A percentile compares a stretch with the other conserved stretches of the same genome.
Conservation (phyloP, 2,113 vertebrate species). For the Strix aluco region DNA sequence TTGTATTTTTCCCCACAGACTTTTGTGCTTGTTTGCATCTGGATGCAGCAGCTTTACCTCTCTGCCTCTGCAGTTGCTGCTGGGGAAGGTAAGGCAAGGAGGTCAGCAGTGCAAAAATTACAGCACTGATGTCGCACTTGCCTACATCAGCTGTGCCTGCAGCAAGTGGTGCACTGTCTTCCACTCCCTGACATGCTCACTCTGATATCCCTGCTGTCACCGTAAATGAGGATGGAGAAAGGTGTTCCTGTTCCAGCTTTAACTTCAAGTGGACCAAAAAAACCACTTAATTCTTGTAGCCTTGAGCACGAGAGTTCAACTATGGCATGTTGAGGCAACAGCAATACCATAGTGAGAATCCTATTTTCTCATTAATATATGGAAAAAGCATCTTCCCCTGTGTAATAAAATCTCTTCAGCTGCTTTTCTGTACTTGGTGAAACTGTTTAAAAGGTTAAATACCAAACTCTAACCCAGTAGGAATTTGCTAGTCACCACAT, state of each 20-base stretch:
- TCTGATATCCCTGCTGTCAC: background rate
- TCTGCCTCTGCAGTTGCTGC: fast-evolving
- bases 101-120: background rate
- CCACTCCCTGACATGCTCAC: background rate
- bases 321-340: background rate
- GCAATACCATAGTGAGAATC: background rate
- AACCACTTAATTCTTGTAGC: background rate
- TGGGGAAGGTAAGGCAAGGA: fast-evolving
- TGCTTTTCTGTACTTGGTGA: background rate
- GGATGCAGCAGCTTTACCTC: background rate
- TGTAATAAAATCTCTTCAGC: background rate
- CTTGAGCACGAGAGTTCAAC: background rate
- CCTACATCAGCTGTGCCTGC: background rate
- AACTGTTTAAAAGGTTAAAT: background rate
- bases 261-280: background rate
- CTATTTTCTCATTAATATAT: background rate
- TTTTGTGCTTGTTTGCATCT: background rate
- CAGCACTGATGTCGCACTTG: fast-evolving
- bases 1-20: background rate
- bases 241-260: background rate
- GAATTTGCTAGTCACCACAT: background rate
- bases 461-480: background rate
- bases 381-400: background rate
- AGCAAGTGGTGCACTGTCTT: fast-evolving
- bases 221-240: background rate